Evolutionary conservation across 2,113 vertebrate species (phyloP).

Genomic region (Salvelinus namaycush): DNA sequence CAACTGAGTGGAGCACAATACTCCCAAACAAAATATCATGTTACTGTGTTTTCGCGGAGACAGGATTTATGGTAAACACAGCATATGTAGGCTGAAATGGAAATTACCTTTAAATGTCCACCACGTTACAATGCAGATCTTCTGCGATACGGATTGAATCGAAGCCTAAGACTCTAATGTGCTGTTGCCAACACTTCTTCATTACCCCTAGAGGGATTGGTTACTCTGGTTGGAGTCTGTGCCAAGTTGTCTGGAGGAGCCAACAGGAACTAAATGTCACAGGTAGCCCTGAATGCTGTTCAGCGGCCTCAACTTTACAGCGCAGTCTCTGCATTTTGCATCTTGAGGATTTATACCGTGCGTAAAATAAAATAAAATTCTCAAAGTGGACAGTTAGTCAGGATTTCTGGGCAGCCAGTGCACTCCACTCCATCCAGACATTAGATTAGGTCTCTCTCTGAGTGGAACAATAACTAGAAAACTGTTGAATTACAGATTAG

Average conservation of each 20-base stretch:
- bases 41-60: too few relatives aligned
- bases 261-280: neutral
- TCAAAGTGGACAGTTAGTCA: neutral
- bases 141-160: too few relatives aligned
- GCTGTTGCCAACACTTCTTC: neutral
- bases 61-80: too few relatives aligned
- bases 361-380: neutral
- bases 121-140: too few relatives aligned
- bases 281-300: neutral
- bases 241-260: neutral
- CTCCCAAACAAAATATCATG: too few relatives aligned
- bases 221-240: neutral
- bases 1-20: too few relatives aligned
- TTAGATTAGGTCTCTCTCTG: neutral
- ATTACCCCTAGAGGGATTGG: neutral
- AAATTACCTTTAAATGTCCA: too few relatives aligned
- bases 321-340: neutral
- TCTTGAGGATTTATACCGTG: neutral
- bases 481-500: conserved; percentile 13
- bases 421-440: neutral
- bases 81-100: too few relatives aligned
- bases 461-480: conserved; percentile 11
- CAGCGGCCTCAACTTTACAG: neutral
- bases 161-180: neutral
- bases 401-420: neutral